Conservation (phyloP, 2,888 invertebrate genomes). For the Unio pictorum region DNA sequence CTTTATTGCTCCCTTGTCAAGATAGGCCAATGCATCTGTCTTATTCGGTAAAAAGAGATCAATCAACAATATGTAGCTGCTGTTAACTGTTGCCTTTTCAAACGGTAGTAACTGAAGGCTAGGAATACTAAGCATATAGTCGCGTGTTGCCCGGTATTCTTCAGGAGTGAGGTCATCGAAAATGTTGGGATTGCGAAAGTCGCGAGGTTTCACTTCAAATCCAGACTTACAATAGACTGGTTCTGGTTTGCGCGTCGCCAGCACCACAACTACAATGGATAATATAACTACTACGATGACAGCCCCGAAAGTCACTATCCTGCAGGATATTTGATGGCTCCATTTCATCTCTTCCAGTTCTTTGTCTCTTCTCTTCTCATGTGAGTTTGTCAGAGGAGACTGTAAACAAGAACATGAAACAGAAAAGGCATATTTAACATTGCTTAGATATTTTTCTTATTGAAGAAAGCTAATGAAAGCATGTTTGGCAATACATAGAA, state of each 20-base stretch:
- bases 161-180: slow-evolving; percentile 53
- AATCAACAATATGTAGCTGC: slow-evolving; percentile 49
- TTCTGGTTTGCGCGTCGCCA: slow-evolving; percentile 5
- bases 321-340: too few relatives aligned
- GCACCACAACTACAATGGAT: slow-evolving; percentile 14
- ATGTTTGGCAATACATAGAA: too few relatives aligned
- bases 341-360: too few relatives aligned
- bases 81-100: slow-evolving; percentile 29
- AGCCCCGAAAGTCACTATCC: too few relatives aligned
- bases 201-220: slow-evolving; percentile 26
- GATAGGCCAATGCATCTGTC: slow-evolving; percentile 36
- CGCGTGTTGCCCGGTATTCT: slow-evolving; percentile 40
- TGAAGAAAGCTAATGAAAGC: too few relatives aligned
- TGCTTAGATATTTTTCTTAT: too few relatives aligned
- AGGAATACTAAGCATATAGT: slow-evolving; percentile 35
- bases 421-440: too few relatives aligned
- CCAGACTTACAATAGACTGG: slow-evolving; percentile 11
- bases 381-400: too few relatives aligned
- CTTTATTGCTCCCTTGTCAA: slow-evolving; percentile 26
- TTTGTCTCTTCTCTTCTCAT: too few relatives aligned
- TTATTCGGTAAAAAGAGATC: slow-evolving; percentile 51
- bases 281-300: slow-evolving; percentile 7
- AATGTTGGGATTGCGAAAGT: slow-evolving; percentile 42
- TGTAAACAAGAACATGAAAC: too few relatives aligned
- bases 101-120: slow-evolving; percentile 28